Evolutionary conservation across 2,888 invertebrate species (phyloP), one percentile per base, ranked within the genome.

Genomic region (Hirtodrosophila cameraria): DNA sequence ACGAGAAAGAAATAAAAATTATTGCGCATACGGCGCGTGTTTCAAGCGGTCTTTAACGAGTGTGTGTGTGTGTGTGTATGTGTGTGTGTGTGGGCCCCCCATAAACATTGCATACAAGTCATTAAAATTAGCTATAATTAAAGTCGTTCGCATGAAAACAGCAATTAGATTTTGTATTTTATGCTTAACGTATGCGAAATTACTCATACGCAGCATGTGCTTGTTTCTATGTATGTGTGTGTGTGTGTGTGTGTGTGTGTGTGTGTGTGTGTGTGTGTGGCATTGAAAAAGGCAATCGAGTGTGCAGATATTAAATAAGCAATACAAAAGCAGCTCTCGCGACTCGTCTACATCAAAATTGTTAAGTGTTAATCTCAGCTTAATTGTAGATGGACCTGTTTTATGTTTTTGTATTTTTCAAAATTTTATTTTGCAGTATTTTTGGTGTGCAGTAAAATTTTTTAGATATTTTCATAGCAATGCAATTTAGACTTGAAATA

Each of bases 111-210:
- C 65, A 83, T 62, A 62, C 68, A 75, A 53, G 64, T 46, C 67
- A 74, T 84, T 81, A 77, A 79, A 84, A 77, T 74, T 43, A 65
- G 71, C 75, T 72, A 77, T 84, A 79, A 79, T 79, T 79, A 75
- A 77, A 84, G 68, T 41, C 61, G 71, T 77, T 84, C 75, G 41
- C 48, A 53, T 42, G 71, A 64, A 75, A 68, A 74, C 25, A 54
- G 78, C 68, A 74, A 71, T 83, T 79, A 68, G 62, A 65, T 57
- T 54, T 57, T 39, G 48, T 41, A 54, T 55, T 57, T 72, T 25
- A 16, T 45, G 49, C 46, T 31, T 36, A 35, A 31, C 31, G 41
- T 54, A 46, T 48, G 48, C 57, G 49, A 67, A 58, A 72, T 71
- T 71, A 58, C 67, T 52, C 58, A 72, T 71, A 48, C 70, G 73